Conservation (phyloP, 2,797 vertebrate species). For the Urocyon cinereoargenteus region DNA sequence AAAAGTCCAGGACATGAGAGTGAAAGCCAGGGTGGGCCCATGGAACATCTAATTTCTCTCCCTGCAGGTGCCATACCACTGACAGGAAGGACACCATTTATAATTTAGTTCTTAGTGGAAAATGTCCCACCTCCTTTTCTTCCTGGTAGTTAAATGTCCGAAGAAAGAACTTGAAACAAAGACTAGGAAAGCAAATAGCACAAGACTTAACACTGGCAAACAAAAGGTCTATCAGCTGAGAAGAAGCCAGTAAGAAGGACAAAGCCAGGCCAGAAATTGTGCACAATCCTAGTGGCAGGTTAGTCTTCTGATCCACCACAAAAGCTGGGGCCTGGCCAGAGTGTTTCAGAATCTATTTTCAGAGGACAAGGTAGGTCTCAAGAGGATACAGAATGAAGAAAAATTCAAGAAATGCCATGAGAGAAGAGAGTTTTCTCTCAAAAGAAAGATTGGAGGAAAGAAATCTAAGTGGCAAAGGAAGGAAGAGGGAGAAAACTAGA, state of each 20-base stretch:
- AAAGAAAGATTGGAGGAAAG: not conserved
- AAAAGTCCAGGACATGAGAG: not conserved
- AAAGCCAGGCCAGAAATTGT: not conserved
- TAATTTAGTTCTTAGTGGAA: not conserved
- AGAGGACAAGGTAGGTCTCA: not conserved
- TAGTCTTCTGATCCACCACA: not conserved
- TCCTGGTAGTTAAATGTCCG: not conserved
- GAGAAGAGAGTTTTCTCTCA: not conserved
- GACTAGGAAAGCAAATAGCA: not conserved
- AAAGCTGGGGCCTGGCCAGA: not conserved
- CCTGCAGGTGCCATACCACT: not conserved
- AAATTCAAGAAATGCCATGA: not conserved
- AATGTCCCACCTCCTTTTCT: not conserved
- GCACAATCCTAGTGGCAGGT: not conserved
- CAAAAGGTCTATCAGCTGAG: not conserved
- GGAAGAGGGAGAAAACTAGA: not conserved
- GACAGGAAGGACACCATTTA: not conserved
- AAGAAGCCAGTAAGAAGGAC: not conserved
- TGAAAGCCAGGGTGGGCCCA: fast-evolving
- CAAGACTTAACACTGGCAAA: not conserved
- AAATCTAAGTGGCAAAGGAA: not conserved
- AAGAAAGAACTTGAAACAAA: constrained; percentile 22
- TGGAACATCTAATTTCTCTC: not conserved
- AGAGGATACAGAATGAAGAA: not conserved
- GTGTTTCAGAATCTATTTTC: not conserved